Base-by-base conservation (phyloP, 1,140 invertebrate genomes). In the Bactericera cockerelli region DNA sequence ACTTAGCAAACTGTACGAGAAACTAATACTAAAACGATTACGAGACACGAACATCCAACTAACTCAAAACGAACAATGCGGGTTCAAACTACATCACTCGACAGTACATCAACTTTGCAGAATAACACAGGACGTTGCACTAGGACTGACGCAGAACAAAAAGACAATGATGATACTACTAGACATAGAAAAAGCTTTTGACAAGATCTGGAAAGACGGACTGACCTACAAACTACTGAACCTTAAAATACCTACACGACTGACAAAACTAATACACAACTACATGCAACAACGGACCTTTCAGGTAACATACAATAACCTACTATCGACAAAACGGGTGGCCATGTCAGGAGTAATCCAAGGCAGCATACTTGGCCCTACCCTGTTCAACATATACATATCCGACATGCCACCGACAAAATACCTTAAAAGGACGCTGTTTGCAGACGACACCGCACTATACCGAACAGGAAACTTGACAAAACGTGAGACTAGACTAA, bases 171-270 rank as follows among this genome's bases (percentile, higher is more conserved):
- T 67, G 33, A 26, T 71, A 0, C 60, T 72, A 14, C 64, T 74
- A n/a, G 72, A 75, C 39, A 62, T 74, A 1, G 65, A 67, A 54
- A 72, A 73, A 63, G 70, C 71, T 0, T 74, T 72, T 54, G 73
- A 75, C 54, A 64, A 59, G 55, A 67, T 71, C 0, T 72, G 71
- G 69, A 60, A 68, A 11, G 56, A 66, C 8, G 72, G 68, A 0
- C 63, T 73, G 0, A 49, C 70, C 2, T 65, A 63, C 22, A 73
- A 70, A 63, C 57, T 73, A 16, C 59, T 58, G 39, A 19, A 28
- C 11, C 60, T 62, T 38, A 25, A 53, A 19, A 55, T 59, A 25
- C 25, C 53, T 10, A n/a, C n/a, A 6, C 63, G 58, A 13, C 11
- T 49, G n/a, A 26, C 58, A 13, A 31, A 31, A 31, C 4, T 31